Percentiles rank a stretch among this genome's conserved stretches.
These are phyloP conservation scores for Phaonia tiefii DNA, from an alignment of 2,888 invertebrate species.

Conservation along the genomic window DNA sequence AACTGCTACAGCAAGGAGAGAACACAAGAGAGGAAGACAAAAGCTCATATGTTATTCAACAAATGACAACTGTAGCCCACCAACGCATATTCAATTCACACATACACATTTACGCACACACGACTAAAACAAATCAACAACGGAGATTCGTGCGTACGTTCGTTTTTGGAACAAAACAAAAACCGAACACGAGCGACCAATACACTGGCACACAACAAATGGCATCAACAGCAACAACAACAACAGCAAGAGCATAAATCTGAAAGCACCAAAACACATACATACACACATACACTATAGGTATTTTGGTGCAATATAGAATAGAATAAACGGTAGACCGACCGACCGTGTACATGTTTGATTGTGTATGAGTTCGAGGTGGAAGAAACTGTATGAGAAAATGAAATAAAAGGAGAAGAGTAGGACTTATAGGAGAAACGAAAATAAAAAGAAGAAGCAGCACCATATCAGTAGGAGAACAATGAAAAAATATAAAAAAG, in stretches of 20 bases:
- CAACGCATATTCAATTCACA: background rate
- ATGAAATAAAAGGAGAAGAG: background rate
- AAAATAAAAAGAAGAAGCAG: constrained; percentile 36
- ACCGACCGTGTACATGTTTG: background rate
- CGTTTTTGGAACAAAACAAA: constrained; percentile 14
- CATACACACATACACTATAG: too few relatives aligned
- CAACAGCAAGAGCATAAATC: background rate
- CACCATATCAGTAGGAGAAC: constrained; percentile 23
- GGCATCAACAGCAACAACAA: background rate
- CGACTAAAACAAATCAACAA: constrained; percentile 6
- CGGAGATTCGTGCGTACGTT: background rate
- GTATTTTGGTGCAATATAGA: constrained; percentile 39
- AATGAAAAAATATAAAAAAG: constrained; percentile 49
- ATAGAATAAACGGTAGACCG: constrained; percentile 17
- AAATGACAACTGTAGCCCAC: constrained; percentile 45
- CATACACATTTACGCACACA: constrained; percentile 1
- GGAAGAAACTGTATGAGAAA: background rate
- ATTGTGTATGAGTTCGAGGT: background rate
- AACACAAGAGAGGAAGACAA: background rate
- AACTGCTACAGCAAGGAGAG: background rate
- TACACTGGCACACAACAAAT: background rate
- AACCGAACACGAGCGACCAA: constrained; percentile 3
- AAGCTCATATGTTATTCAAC: constrained; percentile 41
- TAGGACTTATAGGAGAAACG: constrained; percentile 14
- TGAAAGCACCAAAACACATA: too few relatives aligned